Conservation (phyloP, 2,797 vertebrate species). For the Poeciliopsis turneri region DNA sequence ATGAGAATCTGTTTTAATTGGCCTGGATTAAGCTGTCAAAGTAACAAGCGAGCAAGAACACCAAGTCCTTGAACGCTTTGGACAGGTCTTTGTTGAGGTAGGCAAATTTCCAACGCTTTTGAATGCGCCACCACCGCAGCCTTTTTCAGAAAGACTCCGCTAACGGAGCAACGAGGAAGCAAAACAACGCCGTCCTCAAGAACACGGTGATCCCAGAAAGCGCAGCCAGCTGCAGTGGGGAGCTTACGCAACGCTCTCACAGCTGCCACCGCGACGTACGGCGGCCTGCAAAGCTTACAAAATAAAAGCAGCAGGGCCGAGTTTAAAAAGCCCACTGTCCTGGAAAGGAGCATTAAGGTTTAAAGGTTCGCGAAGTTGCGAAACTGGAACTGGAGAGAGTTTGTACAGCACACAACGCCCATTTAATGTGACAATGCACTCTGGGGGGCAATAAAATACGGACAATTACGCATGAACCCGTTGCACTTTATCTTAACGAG, state of each 20-base stretch:
- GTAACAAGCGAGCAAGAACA: neutral
- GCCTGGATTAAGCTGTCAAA: neutral
- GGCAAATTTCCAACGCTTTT: fast-evolving
- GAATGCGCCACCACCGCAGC: constrained; percentile 63
- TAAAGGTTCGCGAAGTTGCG: neutral
- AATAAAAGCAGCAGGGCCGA: neutral
- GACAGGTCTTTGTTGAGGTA: neutral
- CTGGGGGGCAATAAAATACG: neutral
- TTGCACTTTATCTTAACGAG: neutral
- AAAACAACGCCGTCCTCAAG: constrained; percentile 27
- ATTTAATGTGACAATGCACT: neutral
- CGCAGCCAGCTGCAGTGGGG: neutral
- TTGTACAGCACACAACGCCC: neutral
- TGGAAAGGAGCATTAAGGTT: neutral
- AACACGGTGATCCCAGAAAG: constrained; percentile 16
- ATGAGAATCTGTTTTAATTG: neutral
- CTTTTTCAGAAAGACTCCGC: constrained; percentile 25
- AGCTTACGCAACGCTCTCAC: neutral
- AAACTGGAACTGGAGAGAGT: neutral
- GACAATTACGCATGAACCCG: neutral
- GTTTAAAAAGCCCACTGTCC: neutral
- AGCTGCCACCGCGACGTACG: neutral
- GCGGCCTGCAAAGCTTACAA: neutral
- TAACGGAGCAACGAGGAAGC: constrained; percentile 12
- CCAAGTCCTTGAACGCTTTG: neutral